Conservation (phyloP, 2,888 invertebrate genomes). For the Folsomia manolachei region DNA sequence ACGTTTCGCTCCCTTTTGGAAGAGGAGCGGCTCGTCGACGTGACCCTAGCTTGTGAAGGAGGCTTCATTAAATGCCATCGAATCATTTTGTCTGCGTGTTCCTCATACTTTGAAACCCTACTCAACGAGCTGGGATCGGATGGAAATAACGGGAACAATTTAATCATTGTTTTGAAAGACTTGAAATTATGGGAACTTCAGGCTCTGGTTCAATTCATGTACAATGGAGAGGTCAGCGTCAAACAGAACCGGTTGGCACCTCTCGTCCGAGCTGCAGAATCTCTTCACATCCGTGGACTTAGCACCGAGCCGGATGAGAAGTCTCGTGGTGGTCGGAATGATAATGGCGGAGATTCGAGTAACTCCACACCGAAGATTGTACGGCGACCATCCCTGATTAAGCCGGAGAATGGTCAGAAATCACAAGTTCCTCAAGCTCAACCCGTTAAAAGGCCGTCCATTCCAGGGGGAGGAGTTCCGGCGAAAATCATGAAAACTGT, state of each 20-base stretch:
- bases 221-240: conserved; percentile 83
- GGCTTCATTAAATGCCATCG: conserved; percentile 77
- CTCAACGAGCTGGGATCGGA: conserved; percentile 60
- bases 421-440: too few species aligned
- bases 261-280: conserved; percentile 77
- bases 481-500: too few species aligned
- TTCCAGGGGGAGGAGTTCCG: too few species aligned
- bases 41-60: conserved; percentile 83
- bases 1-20: conserved; percentile 72
- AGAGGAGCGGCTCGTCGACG: conserved; percentile 82
- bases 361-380: too few species aligned
- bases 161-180: conserved; percentile 78
- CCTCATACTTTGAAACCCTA: conserved; percentile 76
- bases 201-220: conserved; percentile 84
- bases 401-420: too few species aligned
- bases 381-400: too few species aligned
- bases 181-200: conserved; percentile 81
- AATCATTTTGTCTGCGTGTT: conserved; percentile 69
- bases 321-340: too few species aligned
- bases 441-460: too few species aligned
- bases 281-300: conserved; percentile 74
- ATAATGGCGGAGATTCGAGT: too few species aligned
- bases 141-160: conserved; percentile 62
- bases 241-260: conserved; percentile 79
- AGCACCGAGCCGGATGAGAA: conserved; percentile 50